phyloP scores from a whole-genome alignment of 2,888 invertebrate genomes.

The Pristionchus fissidentatus region DNA sequence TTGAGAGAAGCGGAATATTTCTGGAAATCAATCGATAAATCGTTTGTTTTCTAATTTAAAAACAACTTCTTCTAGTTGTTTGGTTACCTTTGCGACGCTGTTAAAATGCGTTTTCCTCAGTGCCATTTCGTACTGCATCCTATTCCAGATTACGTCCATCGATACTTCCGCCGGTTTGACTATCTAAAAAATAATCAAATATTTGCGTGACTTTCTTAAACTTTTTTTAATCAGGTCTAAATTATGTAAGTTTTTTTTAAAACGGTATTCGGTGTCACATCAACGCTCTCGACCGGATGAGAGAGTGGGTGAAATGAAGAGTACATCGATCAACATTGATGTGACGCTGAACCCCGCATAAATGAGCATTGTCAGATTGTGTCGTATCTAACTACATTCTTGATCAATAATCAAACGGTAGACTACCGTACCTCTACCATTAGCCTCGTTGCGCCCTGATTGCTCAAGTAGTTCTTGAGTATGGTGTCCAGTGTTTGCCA shows the following conservation, averaged over 20 bases:
- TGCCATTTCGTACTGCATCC: background rate
- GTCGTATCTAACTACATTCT: too few relatives aligned
- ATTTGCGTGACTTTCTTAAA: background rate
- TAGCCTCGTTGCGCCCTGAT: background rate
- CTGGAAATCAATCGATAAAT: background rate
- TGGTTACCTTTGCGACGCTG: background rate
- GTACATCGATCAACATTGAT: too few relatives aligned
- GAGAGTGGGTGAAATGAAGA: too few relatives aligned
- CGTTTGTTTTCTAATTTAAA: background rate
- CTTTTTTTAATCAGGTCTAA: too few relatives aligned
- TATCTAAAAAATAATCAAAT: background rate
- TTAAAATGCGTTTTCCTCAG: too few relatives aligned
- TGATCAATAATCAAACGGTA: too few relatives aligned
- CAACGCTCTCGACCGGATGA: too few relatives aligned
- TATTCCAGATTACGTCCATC: background rate
- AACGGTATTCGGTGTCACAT: too few relatives aligned
- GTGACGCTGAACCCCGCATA: too few relatives aligned
- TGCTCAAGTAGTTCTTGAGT: background rate
- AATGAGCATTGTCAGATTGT: too few relatives aligned
- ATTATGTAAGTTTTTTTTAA: too few relatives aligned
- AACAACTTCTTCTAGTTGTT: too few relatives aligned
- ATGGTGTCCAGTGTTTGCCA: background rate
- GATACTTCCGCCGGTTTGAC: background rate
- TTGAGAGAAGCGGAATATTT: background rate
- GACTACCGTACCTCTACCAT: constrained; percentile 7